phyloP scores from a whole-genome alignment of 1,140 invertebrate genomes.

The Oedothorax gibbosus region DNA sequence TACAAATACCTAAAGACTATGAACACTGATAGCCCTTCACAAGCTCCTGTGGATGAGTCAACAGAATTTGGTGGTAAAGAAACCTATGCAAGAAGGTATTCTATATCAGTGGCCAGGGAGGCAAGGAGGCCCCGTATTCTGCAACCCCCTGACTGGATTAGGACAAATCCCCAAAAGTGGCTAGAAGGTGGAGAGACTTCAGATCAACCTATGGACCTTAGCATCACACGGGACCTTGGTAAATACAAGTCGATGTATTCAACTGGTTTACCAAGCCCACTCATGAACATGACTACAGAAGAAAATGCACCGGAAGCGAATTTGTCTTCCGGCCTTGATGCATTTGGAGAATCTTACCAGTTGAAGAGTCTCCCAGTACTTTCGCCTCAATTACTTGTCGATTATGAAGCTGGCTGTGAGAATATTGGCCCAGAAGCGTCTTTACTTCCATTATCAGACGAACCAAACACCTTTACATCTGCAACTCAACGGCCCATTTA shows the following conservation, averaged over 20 bases:
- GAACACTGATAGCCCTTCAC: not conserved
- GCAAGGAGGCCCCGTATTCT: slow-evolving; percentile 22
- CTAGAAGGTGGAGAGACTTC: slow-evolving; percentile 1
- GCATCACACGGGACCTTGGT: slow-evolving; percentile 33
- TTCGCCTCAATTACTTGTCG: slow-evolving; percentile 45
- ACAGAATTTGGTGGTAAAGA: slow-evolving; percentile 41
- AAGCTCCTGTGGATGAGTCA: slow-evolving; percentile 38
- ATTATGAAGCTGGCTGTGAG: slow-evolving; percentile 38
- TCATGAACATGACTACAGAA: slow-evolving; percentile 14
- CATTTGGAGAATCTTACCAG: slow-evolving; percentile 32
- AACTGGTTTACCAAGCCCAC: slow-evolving; percentile 2
- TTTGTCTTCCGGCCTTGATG: slow-evolving; percentile 1
- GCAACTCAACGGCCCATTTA: slow-evolving; percentile 9
- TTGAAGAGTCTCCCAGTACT: slow-evolving; percentile 43
- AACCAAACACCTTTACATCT: not conserved
- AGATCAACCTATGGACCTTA: slow-evolving; percentile 63
- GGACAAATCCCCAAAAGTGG: slow-evolving; percentile 25
- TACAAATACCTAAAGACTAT: slow-evolving; percentile 24
- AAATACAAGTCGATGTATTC: slow-evolving; percentile 42
- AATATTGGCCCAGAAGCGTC: slow-evolving; percentile 7
- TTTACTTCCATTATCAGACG: slow-evolving; percentile 34
- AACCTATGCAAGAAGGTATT: slow-evolving; percentile 50
- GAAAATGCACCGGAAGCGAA: not conserved
- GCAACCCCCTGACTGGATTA: slow-evolving; percentile 28
- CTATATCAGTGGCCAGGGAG: slow-evolving; percentile 57